Base-by-base conservation (phyloP, 2,797 vertebrate species). In the Eulemur coronatus region DNA sequence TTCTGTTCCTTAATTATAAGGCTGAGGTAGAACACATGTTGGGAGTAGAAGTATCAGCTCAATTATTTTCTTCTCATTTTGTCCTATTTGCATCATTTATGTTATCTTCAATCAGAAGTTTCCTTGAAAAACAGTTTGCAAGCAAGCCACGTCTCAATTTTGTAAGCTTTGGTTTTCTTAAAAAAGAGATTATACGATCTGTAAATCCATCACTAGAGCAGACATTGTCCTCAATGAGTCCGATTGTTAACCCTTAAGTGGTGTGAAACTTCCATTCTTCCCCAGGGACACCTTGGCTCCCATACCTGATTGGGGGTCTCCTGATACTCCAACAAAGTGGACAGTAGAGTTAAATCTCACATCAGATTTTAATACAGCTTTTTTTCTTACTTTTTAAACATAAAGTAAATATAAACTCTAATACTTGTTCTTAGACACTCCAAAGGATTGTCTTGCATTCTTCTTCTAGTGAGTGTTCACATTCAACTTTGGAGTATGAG, bases 231-330 rank as follows among this genome's bases (percentile, higher is more conserved):
- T 65, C n/a, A 28, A 11, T 57, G 35, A 48, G 63, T 61, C 20
- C 69, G 18, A 7, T 20, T 69, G 41, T 48, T 43, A 80, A 84
- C 5, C 18, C 7, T 17, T 67, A 33, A 28, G 30, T 46, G 73
- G 12, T 2, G 1, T 57, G 28, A 76, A 30, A 57, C 26, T 73
- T 48, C 28, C 26, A 59, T 59, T 75, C 3, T 3, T 69, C 3
- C 5, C 22, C 43, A 12, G 28, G 50, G 30, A n/a, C 2, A 35
- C 14, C 1, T 75, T 59, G n/a, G 15, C 2, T 15, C 24, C 0
- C 3, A n/a, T 70, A 4, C 8, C 46, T 67, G 38, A 63, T 15
- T 50, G 20, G 28, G 50, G 7, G 26, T 4, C 2, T 76, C n/a
- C 14, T 24, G n/a, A 43, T 2, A 3, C 15, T 82, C 55, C 43